Evolutionary conservation across 2,888 invertebrate species (phyloP).

Genomic region (Hofmannophila pseudospretella): DNA sequence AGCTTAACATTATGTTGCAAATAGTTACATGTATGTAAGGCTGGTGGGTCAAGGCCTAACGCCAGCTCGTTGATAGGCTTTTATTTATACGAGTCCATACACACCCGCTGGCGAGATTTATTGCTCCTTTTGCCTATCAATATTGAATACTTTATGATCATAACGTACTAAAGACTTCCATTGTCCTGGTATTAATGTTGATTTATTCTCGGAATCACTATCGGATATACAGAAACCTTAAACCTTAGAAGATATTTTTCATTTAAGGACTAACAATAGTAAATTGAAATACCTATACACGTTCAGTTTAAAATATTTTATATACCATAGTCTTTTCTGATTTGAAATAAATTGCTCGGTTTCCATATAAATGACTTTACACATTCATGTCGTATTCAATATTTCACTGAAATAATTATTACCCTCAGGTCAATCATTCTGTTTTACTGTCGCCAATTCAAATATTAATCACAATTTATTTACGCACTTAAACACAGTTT

Average conservation of each 20-base stretch:
- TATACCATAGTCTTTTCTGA: too few species aligned
- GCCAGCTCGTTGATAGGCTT: constrained; percentile 14
- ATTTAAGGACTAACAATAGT: neutral
- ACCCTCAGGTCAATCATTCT: too few species aligned
- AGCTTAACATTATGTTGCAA: neutral
- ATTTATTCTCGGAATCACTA: neutral
- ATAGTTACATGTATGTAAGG: constrained; percentile 1
- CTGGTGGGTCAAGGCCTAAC: constrained; percentile 30
- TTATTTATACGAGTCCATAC: constrained; percentile 21
- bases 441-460: too few species aligned
- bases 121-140: constrained; percentile 45
- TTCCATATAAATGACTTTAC: too few species aligned
- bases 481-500: too few species aligned
- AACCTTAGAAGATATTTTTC: neutral
- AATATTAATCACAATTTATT: too few species aligned
- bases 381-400: too few species aligned
- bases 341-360: too few species aligned
- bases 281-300: too few species aligned
- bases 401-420: too few species aligned
- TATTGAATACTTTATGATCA: constrained; percentile 54
- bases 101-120: constrained; percentile 52
- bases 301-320: too few species aligned
- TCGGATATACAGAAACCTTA: too few species aligned
- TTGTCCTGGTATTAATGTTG: neutral
- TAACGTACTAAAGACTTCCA: constrained; percentile 14